Evolutionary conservation across 37 sponge, comb jelly and placozoan genomes (phyloP), one percentile per base, ranked within the genome.

Genomic region (Crambe crambe): DNA sequence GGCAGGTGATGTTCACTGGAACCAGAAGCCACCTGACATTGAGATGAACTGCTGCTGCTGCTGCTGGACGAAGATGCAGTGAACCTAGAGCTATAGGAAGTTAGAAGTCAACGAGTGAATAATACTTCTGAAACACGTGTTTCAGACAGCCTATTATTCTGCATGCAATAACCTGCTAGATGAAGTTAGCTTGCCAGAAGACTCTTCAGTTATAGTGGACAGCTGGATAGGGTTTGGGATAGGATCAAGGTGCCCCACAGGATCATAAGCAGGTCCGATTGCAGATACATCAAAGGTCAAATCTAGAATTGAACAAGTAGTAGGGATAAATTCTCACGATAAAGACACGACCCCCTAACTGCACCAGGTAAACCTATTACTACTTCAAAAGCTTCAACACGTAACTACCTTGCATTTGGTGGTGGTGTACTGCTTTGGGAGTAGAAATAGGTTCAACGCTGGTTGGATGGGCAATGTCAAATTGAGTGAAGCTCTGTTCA

Each of bases 171-270:
- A 65, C 66, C 66, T 65, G 66, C 35, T 65, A 5, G 66, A 34
- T 34, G 66, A 65, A 29, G 31, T 65, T 30, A 30, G 25, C 5
- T 32, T 65, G 3, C 66, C 66, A 2, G 66, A 65, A 10, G 85
- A 70, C 73, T 85, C 85, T 60, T 85, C 85, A 0, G 37, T 47
- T 42, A 85, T 85, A 35, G 85, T 68, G 72, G 56, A 43, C 21
- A 84, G 75, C n/a, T 71, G 34, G 27, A 4, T 8, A n/a, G 22
- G 43, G 1, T 42, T 40, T 22, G 43, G 17, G 23, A 26, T 41
- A n/a, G 71, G 35, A 20, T 60, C 61, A 9, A 60, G 61, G 37
- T 30, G 17, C 8, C 37, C 2, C 17, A 20, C 32, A 3, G 27
- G 3, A 15, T 18, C 37, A 32, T 67, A 32, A 25, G 37, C 68